phyloP scores from a whole-genome alignment of 2,113 vertebrate genomes.

The Oryzias javanicus region DNA sequence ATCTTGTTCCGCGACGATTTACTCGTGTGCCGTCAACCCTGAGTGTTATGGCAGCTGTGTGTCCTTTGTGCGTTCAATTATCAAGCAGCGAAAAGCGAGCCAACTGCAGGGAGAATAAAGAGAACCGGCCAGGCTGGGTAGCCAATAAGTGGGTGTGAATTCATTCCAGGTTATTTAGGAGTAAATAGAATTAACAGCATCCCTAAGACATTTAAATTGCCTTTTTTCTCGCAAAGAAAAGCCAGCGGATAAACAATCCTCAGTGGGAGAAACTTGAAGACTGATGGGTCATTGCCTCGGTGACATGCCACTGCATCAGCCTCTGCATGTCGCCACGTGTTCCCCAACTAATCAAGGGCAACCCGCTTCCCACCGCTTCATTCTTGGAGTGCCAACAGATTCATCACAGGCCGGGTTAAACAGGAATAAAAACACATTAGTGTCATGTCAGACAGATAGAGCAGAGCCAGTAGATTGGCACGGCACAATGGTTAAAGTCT shows the following conservation, averaged over 20 bases:
- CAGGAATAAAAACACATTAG: slow-evolving; percentile 95
- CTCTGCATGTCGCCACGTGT: slow-evolving; percentile 87
- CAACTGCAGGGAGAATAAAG: slow-evolving; percentile 57
- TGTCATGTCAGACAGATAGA: slow-evolving; percentile 97
- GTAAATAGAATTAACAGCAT: slow-evolving; percentile 47
- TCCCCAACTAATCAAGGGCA: slow-evolving; percentile 95
- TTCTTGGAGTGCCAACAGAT: slow-evolving; percentile 91
- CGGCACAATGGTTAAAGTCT: slow-evolving; percentile 88
- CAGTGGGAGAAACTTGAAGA: slow-evolving; percentile 83
- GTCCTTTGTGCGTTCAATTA: slow-evolving; percentile 65
- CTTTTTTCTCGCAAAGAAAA: slow-evolving; percentile 67
- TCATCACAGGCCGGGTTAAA: slow-evolving; percentile 97
- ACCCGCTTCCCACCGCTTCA: slow-evolving; percentile 87
- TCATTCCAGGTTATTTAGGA: slow-evolving; percentile 67
- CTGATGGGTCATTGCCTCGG: slow-evolving; percentile 88
- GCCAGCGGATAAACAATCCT: slow-evolving; percentile 86
- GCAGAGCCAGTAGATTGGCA: slow-evolving; percentile 88
- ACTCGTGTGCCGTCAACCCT: slow-evolving; percentile 33
- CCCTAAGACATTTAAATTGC: slow-evolving; percentile 55
- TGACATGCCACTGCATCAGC: slow-evolving; percentile 90
- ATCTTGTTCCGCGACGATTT: slow-evolving; percentile 53
- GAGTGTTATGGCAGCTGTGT: slow-evolving; percentile 66
- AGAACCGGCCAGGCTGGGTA: slow-evolving; percentile 38
- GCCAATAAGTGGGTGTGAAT: slow-evolving; percentile 45
- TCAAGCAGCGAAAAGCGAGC: slow-evolving; percentile 70